These are phyloP conservation scores for Phortica variegata DNA, from an alignment of 1,140 invertebrate genomes.

Conservation along the genomic window DNA sequence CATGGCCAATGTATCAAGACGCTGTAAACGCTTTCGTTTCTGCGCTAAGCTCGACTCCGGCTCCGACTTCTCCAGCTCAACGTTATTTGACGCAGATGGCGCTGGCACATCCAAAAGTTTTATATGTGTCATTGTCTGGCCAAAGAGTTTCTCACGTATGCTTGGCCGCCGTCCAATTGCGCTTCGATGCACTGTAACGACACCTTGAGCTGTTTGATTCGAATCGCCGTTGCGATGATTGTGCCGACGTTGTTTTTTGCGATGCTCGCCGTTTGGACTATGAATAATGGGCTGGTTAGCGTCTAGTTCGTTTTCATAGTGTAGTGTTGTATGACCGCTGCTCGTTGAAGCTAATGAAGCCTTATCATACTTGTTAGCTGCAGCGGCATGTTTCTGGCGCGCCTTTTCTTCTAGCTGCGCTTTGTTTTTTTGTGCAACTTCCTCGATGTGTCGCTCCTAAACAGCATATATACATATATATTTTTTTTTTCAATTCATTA, in stretches of 20 bases:
- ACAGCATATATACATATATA: slow-evolving; percentile 2
- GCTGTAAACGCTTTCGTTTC: slow-evolving; percentile 24
- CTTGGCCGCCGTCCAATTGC: slow-evolving; percentile 30
- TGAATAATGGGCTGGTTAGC: no score
- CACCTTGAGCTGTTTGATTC: slow-evolving; percentile 4
- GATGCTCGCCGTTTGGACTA: slow-evolving; percentile 20
- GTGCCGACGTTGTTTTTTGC: slow-evolving; percentile 30
- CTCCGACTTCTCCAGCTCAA: slow-evolving; percentile 16
- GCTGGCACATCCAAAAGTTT: slow-evolving; percentile 33
- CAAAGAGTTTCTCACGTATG: slow-evolving; percentile 42
- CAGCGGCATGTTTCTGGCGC: slow-evolving; percentile 13
- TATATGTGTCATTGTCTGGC: slow-evolving; percentile 32
- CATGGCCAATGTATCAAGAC: slow-evolving; percentile 25
- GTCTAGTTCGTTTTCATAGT: slow-evolving; percentile 34
- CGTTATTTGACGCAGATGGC: slow-evolving; percentile 10
- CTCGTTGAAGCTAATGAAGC: no score
- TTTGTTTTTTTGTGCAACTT: slow-evolving; percentile 43
- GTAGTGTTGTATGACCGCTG: slow-evolving; percentile 22
- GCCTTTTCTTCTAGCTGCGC: slow-evolving; percentile 34
- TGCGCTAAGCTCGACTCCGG: slow-evolving; percentile 1
- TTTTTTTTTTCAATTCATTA: neutral
- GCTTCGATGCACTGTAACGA: slow-evolving; percentile 24
- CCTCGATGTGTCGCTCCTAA: slow-evolving; percentile 42
- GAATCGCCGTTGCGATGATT: slow-evolving; percentile 20
- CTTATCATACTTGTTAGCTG: slow-evolving; percentile 9